phyloP scores from a whole-genome alignment of 2,113 vertebrate species.

The human region DNA sequence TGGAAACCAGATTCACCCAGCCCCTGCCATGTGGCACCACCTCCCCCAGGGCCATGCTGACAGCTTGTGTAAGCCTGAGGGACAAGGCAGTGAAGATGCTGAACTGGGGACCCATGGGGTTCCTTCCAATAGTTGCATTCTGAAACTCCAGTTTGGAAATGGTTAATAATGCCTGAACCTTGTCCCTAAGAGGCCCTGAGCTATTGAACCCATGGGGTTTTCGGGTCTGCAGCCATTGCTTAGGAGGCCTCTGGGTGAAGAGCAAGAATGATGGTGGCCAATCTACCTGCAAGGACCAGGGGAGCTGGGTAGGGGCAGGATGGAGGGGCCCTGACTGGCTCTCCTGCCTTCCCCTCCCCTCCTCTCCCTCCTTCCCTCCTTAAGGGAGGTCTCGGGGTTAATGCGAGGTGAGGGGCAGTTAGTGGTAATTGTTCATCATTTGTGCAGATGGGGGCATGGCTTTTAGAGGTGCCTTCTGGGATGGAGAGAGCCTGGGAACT shows the following conservation, averaged over 20 bases:
- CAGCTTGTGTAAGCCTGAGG: not conserved
- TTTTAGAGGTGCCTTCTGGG: constrained; percentile 5
- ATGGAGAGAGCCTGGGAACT: not conserved
- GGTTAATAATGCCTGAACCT: not conserved
- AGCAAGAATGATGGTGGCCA: not conserved
- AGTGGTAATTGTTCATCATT: constrained; percentile 22
- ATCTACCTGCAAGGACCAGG: fast-evolving
- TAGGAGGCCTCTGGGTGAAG: not conserved
- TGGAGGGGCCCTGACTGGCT: not conserved
- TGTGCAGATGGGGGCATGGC: not conserved
- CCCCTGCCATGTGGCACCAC: fast-evolving
- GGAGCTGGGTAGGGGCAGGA: not conserved
- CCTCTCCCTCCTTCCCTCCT: not conserved
- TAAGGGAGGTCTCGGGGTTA: not conserved
- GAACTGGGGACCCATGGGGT: fast-evolving
- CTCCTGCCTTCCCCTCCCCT: not conserved
- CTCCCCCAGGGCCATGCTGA: not conserved
- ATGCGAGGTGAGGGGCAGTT: constrained; percentile 5
- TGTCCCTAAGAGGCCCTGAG: not conserved
- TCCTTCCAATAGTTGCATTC: not conserved
- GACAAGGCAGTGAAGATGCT: not conserved
- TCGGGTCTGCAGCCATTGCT: not conserved
- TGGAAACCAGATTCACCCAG: not conserved
- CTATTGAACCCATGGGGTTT: not conserved
- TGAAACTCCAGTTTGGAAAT: not conserved